phyloP scores from a whole-genome alignment of 2,797 vertebrate genomes.

The Poecilia picta region DNA sequence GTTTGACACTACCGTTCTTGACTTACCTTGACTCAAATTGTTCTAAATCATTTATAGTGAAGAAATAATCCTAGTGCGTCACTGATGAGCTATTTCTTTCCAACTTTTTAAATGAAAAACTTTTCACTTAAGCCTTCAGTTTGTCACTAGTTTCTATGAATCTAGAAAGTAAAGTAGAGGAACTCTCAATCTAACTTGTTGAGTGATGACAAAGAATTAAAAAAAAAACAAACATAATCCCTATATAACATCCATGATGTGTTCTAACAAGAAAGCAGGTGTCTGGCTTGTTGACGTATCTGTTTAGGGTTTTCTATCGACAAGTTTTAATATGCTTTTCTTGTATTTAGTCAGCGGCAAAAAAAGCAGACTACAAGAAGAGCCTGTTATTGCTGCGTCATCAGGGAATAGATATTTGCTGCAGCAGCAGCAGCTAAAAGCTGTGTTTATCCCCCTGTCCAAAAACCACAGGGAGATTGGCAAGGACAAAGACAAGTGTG shows the following conservation, averaged over 20 bases:
- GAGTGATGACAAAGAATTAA: not conserved
- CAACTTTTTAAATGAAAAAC: not conserved
- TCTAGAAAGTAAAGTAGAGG: not conserved
- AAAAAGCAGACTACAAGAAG: constrained; percentile 31
- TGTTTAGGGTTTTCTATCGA: constrained; percentile 2
- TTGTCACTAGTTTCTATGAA: not conserved
- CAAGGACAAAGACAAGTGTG: constrained; percentile 98
- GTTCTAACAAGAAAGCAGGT: not conserved
- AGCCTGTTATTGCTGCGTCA: constrained; percentile 53
- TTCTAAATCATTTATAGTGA: not conserved
- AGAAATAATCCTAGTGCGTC: not conserved
- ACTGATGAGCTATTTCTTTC: not conserved
- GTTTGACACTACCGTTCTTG: not conserved
- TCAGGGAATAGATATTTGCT: constrained; percentile 48
- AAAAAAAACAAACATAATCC: not conserved
- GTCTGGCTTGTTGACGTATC: constrained; percentile 20
- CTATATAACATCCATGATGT: not conserved
- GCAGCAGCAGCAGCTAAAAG: constrained; percentile 38
- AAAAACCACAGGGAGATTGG: constrained; percentile 82
- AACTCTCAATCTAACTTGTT: not conserved
- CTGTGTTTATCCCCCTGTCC: constrained; percentile 36
- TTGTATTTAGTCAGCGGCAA: constrained; percentile 7
- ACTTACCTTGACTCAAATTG: not conserved
- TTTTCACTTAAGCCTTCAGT: not conserved
- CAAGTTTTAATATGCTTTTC: constrained; percentile 16